Conservation (phyloP, 2,113 vertebrate species). For the Rostratula benghalensis region DNA sequence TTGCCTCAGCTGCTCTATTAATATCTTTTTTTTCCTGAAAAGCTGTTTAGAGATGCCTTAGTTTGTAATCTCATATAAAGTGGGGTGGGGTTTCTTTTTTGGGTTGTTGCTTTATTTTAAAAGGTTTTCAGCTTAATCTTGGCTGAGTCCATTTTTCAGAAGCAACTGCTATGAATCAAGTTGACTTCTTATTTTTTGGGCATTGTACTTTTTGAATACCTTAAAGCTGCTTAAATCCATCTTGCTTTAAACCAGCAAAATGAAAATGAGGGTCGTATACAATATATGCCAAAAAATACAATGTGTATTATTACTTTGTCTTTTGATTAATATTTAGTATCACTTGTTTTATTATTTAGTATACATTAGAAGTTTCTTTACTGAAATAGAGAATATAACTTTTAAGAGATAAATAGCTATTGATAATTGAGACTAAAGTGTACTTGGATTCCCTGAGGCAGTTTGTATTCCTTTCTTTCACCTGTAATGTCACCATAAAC, state of each 20-base stretch:
- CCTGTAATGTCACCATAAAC: not conserved
- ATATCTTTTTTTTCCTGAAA: not conserved
- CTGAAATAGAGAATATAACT: not conserved
- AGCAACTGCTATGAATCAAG: not conserved
- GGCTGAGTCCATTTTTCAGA: not conserved
- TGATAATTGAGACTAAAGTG: not conserved
- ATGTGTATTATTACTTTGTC: not conserved
- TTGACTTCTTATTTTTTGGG: not conserved
- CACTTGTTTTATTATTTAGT: not conserved
- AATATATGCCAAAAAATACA: not conserved
- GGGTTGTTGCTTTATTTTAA: not conserved
- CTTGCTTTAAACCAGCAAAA: not conserved
- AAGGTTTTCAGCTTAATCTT: not conserved
- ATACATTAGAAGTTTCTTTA: not conserved
- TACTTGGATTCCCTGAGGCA: not conserved
- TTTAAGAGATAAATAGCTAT: not conserved
- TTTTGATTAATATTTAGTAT: not conserved
- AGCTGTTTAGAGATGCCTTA: not conserved
- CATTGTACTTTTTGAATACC: not conserved
- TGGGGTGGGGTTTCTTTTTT: not conserved
- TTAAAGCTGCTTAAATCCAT: not conserved
- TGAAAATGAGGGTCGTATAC: not conserved
- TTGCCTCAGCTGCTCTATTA: not conserved
- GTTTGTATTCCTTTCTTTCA: not conserved
- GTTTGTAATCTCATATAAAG: not conserved